Base-by-base conservation (phyloP, 2,888 invertebrate genomes). In the Parochlus steinenii region DNA sequence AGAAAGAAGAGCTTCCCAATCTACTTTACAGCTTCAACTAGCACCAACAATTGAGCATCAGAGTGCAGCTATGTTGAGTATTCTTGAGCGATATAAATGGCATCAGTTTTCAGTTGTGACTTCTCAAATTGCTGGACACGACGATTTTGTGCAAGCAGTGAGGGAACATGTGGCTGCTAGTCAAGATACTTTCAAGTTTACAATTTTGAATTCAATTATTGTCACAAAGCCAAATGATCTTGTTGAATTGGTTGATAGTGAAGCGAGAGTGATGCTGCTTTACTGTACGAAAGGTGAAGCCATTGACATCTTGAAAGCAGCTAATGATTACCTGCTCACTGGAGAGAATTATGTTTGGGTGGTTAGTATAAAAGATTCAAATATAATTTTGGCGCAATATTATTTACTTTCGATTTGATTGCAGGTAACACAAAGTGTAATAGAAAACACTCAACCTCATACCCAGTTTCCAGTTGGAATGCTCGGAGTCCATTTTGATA, bases 1-100 rank as follows among this genome's bases (percentile, higher is more conserved):
- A 44, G 71, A 71, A 49, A 63, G 71, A 43, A 60, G 77, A 43
- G 83, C 85, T 25, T 83, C 86, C 17, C 83, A 87, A 58, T 83
- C 85, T 33, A 85, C 85, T 40, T 65, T 92, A 48, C 83, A 86
- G 51, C 69, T 90, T 44, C 95, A 95, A 61, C 67, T 97, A 56
- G 95, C 95, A 37, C 95, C 97, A 42, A 89, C 92, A 37, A 74
- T 97, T 48, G 87, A 89, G 59, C 95, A 97, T 56, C 95, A 92
- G 62, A 89, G 90, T 25, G 81, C 85, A 34, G 93, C 93, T 37
- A 93, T 95, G 90, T 61, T 95, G 48, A 85, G 86, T 53, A 85
- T 97, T 50, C 64, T 97, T 51, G 83, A 85, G 58, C 71, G 93
- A 46, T 95, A 95, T 66, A 87, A 87, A 61, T 92, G 92, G 92